Base-by-base conservation (phyloP, 2,888 invertebrate genomes). In the Eupeodes latifasciatus region DNA sequence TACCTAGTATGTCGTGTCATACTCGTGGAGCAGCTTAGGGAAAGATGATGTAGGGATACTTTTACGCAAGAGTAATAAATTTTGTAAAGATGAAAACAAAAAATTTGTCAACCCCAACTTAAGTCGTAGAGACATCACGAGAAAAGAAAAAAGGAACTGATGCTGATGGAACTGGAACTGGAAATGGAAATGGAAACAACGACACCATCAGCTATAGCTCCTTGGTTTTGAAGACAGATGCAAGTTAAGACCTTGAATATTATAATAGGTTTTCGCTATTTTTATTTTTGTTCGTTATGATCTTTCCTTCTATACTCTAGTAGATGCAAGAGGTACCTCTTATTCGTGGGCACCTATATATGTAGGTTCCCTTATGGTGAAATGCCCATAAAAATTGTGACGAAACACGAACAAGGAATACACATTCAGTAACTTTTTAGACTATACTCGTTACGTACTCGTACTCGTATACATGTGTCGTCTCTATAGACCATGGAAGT, bases 161-260 rank as follows among this genome's bases (percentile, higher is more conserved):
- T 62, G 40, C 16, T 47, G 14, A 12, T 47, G 47, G n/a, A 14
- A n/a, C n/a, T n/a, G 14, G 7, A 47, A 47, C 64, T 36, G 36
- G 2, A 59, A 10, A 6, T 40, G 40, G 57, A 51, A 14, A 14
- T n/a, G 53, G 12, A 49, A 36, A 59, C 53, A 40, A 40, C 36
- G 12, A n/a, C 64, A 66, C 11, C 40, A 40, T 40, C 40, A 47
- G 12, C 44, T 44, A 44, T 6, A 57, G 62, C 53, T 44, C 44
- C 57, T 16, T 11, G 4, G 11, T 7, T 47, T n/a, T 9, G 57
- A 72, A 49, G 72, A 64, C 80, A 74, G 80, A 81, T 75, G 74
- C 79, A 79, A 64, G 16, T 74, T 27, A 53, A 81, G 75, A 81
- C 81, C 81, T 81, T 81, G 81, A 74, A 71, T 59, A 57, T 67